Conservation (phyloP, 2,113 vertebrate genomes). For the Charina bottae region DNA sequence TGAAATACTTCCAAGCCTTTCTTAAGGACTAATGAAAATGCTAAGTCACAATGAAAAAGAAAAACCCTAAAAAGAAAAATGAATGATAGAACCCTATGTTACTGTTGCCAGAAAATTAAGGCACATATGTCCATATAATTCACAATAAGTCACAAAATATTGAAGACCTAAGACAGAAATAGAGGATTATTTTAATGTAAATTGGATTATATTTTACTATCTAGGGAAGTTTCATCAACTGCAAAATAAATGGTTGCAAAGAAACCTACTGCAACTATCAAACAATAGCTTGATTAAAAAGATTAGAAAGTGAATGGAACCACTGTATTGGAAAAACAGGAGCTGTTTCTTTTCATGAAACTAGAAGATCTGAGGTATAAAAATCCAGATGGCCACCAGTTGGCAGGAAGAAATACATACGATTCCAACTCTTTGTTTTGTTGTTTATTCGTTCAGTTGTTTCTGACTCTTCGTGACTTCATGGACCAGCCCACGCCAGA, state of each 20-base stretch:
- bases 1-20: slow-evolving; percentile 67
- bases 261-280: slow-evolving; percentile 42
- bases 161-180: slow-evolving; percentile 53
- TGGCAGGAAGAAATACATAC: no score
- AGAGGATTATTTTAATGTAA: slow-evolving; percentile 58
- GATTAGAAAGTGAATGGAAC: background rate
- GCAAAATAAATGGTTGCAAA: slow-evolving; percentile 53
- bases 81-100: slow-evolving; percentile 67
- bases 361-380: background rate
- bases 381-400: no score
- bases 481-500: no score
- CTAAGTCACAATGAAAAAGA: slow-evolving; percentile 51
- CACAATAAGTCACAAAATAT: slow-evolving; percentile 48
- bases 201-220: slow-evolving; percentile 53
- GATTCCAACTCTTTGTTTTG: no score
- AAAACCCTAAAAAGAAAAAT: slow-evolving; percentile 60
- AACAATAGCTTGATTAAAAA: slow-evolving; percentile 42
- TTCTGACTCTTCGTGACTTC: no score
- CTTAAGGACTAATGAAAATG: slow-evolving; percentile 62
- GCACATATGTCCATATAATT: slow-evolving; percentile 62
- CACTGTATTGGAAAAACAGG: slow-evolving; percentile 24
- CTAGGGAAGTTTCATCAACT: slow-evolving; percentile 45
- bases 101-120: slow-evolving; percentile 66
- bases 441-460: no score
- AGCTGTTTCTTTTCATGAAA: slow-evolving; percentile 27